phyloP scores from a whole-genome alignment of 2,797 vertebrate genomes.

The Ambastaia sidthimunki region DNA sequence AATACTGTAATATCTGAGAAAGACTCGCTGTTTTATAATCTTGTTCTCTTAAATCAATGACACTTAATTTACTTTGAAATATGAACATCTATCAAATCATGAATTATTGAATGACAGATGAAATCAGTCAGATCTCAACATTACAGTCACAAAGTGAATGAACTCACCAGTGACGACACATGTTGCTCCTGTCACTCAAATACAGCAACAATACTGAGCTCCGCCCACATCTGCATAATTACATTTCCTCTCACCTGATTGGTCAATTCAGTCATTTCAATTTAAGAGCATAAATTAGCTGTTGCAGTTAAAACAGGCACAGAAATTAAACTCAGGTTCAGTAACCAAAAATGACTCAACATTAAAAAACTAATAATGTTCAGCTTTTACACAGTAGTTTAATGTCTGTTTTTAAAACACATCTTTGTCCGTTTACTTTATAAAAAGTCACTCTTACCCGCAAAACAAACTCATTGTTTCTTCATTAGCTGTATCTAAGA shows the following conservation, averaged over 20 bases:
- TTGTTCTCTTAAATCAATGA: not conserved
- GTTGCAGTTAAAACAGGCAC: no score
- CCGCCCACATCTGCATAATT: not conserved
- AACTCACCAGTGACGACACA: not conserved
- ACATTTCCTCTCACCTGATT: not conserved
- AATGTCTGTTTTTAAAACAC: no score
- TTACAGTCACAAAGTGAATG: constrained; percentile 11
- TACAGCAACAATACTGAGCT: not conserved
- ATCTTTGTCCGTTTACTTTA: no score
- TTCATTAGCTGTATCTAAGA: no score
- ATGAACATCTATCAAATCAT: not conserved
- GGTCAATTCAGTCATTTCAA: not conserved
- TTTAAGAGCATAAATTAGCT: no score
- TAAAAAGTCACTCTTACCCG: no score
- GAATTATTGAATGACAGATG: not conserved
- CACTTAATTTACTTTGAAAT: not conserved
- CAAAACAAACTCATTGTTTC: no score
- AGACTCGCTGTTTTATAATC: not conserved
- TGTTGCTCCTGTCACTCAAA: not conserved
- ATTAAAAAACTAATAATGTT: no score
- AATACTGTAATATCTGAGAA: not conserved
- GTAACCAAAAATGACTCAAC: not conserved
- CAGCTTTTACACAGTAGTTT: no score
- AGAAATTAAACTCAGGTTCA: not conserved
- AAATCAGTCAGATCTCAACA: not conserved